Percentiles rank a stretch among this genome's conserved stretches.
These are phyloP conservation scores for Hippocampus kuda DNA, from an alignment of 2,797 vertebrate genomes.

Conservation along the genomic window DNA sequence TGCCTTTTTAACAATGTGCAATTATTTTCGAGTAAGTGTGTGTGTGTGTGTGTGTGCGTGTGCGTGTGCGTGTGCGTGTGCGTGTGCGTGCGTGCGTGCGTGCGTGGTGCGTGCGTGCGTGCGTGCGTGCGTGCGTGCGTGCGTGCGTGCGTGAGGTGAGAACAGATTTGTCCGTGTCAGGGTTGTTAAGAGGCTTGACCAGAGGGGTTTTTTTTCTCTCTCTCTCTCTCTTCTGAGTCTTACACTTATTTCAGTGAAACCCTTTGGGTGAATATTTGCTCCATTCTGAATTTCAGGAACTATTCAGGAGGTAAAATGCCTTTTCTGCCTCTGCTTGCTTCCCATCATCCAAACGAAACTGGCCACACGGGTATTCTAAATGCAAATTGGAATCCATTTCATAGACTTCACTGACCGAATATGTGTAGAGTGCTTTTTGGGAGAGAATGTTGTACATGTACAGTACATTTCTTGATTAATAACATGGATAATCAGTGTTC, in stretches of 20 bases:
- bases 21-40: conserved; percentile 46
- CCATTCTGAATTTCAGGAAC: conserved; percentile 12
- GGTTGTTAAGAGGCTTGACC: conserved; percentile 40
- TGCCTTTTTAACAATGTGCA: conserved; percentile 48
- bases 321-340: conserved; percentile 27
- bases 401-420: conserved; percentile 27
- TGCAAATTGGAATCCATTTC: conserved; percentile 51
- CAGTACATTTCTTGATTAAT: background rate
- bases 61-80: too few species aligned
- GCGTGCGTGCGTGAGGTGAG: conserved; percentile 27
- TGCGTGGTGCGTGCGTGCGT: too few species aligned
- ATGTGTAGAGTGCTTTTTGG: conserved; percentile 12
- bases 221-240: background rate
- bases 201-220: too few species aligned
- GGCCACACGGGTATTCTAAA: conserved; percentile 40
- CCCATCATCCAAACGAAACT: conserved; percentile 26
- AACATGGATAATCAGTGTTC: background rate
- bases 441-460: conserved; percentile 22
- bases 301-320: conserved; percentile 41
- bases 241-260: background rate
- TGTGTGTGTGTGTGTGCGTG: background rate
- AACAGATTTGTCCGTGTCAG: conserved; percentile 35
- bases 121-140: background rate
- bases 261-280: conserved; percentile 18
- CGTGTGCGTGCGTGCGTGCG: too few species aligned